Evolutionary conservation across 2,113 vertebrate genomes (phyloP), one percentile per base, ranked within the genome.

Genomic region (Antennarius striatus): DNA sequence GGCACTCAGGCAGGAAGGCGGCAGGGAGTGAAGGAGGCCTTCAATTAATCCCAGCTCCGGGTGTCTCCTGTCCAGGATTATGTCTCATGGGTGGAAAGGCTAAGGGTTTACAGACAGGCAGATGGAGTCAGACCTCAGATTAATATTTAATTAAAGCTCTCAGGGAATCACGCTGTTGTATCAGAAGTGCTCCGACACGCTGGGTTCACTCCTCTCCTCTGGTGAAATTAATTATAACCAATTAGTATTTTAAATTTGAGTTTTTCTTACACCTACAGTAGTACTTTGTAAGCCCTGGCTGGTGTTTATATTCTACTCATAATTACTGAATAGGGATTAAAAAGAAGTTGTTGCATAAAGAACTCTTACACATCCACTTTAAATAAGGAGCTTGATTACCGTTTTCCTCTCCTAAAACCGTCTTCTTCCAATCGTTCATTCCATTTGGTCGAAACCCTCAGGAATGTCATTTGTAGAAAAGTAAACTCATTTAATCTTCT

Each of bases 141-240:
- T 88, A 84, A 81, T 81, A 72, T 86, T 86, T 82, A 86, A 86
- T 87, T 88, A 85, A 83, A 78, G 77, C 68, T 76, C 81, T 63
- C 54, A 58, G 59, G 54, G 42, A 69, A 10, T 58, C 47, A 9
- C 32, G 73, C 78, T 85, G 67, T 55, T 63, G 72, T 17, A 22
- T 22, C 22, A 22, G 22, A 22, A 22, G 32, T 3, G 32, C 32
- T 36, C 32, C 32, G 47, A 55, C 49, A 55, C 15, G 2, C 14
- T 51, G 53, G 59, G 56, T 62, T 73, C 47, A 40, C 22, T 56
- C 17, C 29, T 52, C 39, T 71, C 32, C 22, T 15, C 30, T 22
- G 22, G 2, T 22, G 22, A 22, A 22, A 2, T 22, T 22, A 22
- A 22, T 22, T 22, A 22, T 22, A 22, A 22, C 22, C 22, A 22